These are phyloP conservation scores for Marasmarcha lunaedactyla DNA, from an alignment of 2,888 invertebrate species.

Conservation along the genomic window DNA sequence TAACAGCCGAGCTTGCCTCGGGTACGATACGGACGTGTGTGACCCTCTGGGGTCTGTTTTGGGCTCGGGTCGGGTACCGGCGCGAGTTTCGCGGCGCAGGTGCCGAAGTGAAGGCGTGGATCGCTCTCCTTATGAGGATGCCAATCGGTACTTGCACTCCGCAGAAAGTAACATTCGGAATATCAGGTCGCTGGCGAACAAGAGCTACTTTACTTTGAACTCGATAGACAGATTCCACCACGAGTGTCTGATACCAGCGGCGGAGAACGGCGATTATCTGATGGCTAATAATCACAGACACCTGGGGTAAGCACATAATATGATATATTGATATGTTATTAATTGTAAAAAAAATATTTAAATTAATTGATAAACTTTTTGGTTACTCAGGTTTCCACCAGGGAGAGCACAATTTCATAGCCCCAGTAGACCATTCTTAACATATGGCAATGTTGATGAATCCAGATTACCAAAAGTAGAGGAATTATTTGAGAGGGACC, in stretches of 20 bases:
- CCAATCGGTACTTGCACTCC: slow-evolving; percentile 32
- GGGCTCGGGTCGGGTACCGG: slow-evolving; percentile 46
- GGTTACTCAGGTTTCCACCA: slow-evolving; percentile 35
- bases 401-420: slow-evolving; percentile 47
- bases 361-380: slow-evolving; percentile 8
- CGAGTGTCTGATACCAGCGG: slow-evolving; percentile 48
- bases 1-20: slow-evolving; percentile 53
- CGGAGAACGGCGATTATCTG: slow-evolving; percentile 56
- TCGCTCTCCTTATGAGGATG: slow-evolving; percentile 62
- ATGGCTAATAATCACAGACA: slow-evolving; percentile 49
- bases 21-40: slow-evolving; percentile 59
- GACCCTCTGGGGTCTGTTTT: slow-evolving; percentile 52
- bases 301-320: slow-evolving; percentile 32
- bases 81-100: slow-evolving; percentile 54
- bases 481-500: slow-evolving; percentile 55
- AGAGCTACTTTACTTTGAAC: slow-evolving; percentile 53
- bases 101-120: slow-evolving; percentile 65
- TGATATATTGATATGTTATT: slow-evolving; percentile 3
- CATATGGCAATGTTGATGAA: slow-evolving; percentile 52
- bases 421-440: slow-evolving; percentile 47
- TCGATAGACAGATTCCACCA: slow-evolving; percentile 36
- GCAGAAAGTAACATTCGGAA: slow-evolving; percentile 35
- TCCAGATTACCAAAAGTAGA: slow-evolving; percentile 55
- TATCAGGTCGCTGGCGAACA: slow-evolving; percentile 37
- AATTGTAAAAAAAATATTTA: no score